Percentiles rank a stretch among this genome's conserved stretches.
phyloP scores from a whole-genome alignment of 1,140 invertebrate species.

The Orius insidiosus region DNA sequence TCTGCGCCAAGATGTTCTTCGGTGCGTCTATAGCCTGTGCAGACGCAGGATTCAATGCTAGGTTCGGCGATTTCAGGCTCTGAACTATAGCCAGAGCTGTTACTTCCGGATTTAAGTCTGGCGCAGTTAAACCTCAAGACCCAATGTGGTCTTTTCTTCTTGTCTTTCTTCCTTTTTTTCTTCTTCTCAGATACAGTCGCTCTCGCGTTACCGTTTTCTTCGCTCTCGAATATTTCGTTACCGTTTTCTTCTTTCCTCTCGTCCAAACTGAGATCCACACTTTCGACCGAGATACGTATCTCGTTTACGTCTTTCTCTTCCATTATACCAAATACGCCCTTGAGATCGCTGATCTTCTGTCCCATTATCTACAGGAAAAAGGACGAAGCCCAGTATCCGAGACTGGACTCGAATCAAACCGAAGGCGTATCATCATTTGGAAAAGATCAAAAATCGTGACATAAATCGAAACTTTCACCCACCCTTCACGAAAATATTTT shows the following conservation, averaged over 20 bases:
- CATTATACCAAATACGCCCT: conserved; percentile 20
- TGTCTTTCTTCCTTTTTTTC: conserved; percentile 13
- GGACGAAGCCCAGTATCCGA: neutral
- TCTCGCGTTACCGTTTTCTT: conserved; percentile 14
- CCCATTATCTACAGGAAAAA: conserved; percentile 19
- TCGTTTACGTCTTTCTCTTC: conserved; percentile 19
- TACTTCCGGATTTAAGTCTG: conserved; percentile 31
- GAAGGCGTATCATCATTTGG: neutral
- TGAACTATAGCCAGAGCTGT: conserved; percentile 29
- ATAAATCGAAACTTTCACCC: conserved; percentile 1
- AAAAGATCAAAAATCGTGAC: neutral
- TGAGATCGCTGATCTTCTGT: conserved; percentile 22
- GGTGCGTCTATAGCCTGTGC: conserved; percentile 39
- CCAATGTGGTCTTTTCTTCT: conserved; percentile 40
- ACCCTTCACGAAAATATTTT: neutral
- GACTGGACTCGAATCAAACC: neutral
- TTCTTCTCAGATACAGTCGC: neutral
- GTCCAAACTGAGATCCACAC: conserved; percentile 10
- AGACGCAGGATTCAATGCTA: conserved; percentile 31
- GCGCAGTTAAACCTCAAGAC: conserved; percentile 40
- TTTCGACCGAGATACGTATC: conserved; percentile 15
- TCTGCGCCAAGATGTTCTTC: conserved; percentile 34
- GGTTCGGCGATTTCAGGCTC: conserved; percentile 28
- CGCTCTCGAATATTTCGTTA: conserved; percentile 13
- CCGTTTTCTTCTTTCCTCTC: conserved; percentile 16